Evolutionary conservation across 2,113 vertebrate species (phyloP).

Genomic region (Caloenas nicobarica): DNA sequence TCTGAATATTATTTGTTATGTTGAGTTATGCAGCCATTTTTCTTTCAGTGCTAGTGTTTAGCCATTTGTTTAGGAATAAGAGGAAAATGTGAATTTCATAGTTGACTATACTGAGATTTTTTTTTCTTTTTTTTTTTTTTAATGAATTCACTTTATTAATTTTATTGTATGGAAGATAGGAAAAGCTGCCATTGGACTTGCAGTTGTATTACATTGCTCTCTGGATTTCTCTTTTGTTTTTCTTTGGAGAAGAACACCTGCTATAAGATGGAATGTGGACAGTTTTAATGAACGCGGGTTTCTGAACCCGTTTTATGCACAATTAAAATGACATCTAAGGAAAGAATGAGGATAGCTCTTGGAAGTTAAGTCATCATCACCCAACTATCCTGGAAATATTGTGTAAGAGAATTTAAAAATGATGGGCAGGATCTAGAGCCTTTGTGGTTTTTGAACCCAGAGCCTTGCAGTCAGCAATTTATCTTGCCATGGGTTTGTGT

Average conservation of each 20-base stretch:
- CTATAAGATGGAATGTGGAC: not conserved
- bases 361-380: not conserved
- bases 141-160: not conserved
- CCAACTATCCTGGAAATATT: not conserved
- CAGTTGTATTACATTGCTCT: not conserved
- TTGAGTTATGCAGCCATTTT: not conserved
- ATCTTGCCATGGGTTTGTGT: not conserved
- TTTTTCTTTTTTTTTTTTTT: not conserved
- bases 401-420: not conserved
- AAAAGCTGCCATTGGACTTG: not conserved
- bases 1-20: not conserved
- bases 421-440: not conserved
- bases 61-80: not conserved
- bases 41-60: not conserved
- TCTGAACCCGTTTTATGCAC: not conserved
- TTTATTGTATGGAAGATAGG: not conserved
- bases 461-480: not conserved
- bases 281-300: not conserved
- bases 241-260: not conserved
- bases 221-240: not conserved
- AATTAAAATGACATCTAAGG: not conserved
- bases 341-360: not conserved
- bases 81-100: not conserved
- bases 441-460: not conserved
- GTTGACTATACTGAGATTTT: not conserved